Evolutionary conservation across 2,113 vertebrate genomes (phyloP).

Genomic region (Dermatemys mawii): DNA sequence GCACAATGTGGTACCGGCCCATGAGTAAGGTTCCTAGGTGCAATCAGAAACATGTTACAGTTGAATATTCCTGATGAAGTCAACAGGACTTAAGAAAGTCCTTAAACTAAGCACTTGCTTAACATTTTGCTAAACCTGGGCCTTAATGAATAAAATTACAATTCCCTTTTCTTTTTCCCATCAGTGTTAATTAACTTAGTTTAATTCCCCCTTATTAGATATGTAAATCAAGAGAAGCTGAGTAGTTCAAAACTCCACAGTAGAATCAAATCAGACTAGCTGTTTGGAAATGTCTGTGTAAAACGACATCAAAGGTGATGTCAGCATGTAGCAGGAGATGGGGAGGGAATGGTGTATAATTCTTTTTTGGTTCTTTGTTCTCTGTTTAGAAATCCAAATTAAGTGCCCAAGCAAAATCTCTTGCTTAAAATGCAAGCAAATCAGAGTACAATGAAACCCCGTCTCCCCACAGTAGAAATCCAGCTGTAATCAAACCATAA

Average conservation of each 20-base stretch:
- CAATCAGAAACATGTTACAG: background rate
- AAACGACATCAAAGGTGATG: background rate
- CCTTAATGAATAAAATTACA: background rate
- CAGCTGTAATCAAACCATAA: no score
- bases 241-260: background rate
- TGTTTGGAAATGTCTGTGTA: background rate
- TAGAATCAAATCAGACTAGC: background rate
- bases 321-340: background rate
- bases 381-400: background rate
- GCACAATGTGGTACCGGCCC: background rate
- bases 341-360: background rate
- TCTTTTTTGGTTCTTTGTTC: background rate
- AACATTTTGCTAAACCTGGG: constrained; percentile 14
- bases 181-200: background rate
- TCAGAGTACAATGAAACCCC: no score
- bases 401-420: no score
- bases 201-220: no score
- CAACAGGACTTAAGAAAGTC: constrained; percentile 40
- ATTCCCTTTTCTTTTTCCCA: background rate
- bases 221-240: no score
- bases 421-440: no score
- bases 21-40: background rate
- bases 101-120: background rate
- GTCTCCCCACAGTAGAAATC: no score
- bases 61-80: constrained; percentile 28